Evolutionary conservation across 2,888 invertebrate genomes (phyloP).

Genomic region (Zeuzera pyrina): DNA sequence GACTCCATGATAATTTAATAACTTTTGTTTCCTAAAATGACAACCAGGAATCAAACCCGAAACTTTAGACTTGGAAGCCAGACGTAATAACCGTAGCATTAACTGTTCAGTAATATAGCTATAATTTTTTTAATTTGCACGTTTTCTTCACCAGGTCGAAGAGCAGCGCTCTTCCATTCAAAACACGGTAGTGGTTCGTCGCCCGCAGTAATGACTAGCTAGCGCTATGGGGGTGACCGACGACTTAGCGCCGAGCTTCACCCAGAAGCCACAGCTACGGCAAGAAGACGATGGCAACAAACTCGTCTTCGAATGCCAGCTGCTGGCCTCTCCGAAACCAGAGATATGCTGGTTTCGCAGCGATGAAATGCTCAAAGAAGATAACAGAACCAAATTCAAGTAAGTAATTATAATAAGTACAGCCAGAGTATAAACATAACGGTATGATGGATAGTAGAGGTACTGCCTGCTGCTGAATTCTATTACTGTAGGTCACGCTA

Average conservation of each 20-base stretch:
- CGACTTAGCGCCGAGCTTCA: constrained; percentile 98
- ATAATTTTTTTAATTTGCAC: neutral
- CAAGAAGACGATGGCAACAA: constrained; percentile 98
- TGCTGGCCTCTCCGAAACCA: constrained; percentile 89
- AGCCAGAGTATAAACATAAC: too few relatives aligned
- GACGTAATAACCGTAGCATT: too few relatives aligned
- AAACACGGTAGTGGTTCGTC: constrained; percentile 18
- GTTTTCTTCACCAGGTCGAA: constrained; percentile 27
- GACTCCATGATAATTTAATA: too few relatives aligned
- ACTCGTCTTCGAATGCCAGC: constrained; percentile 94
- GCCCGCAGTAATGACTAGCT: constrained; percentile 58
- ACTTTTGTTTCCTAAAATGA: too few relatives aligned
- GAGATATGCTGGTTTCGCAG: constrained; percentile 94
- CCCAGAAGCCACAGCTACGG: constrained; percentile 96
- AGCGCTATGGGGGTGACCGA: constrained; percentile 87
- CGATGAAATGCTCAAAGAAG: constrained; percentile 87
- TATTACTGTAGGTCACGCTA: too few relatives aligned
- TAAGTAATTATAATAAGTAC: constrained; percentile 45
- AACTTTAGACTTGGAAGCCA: too few relatives aligned
- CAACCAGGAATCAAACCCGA: too few relatives aligned
- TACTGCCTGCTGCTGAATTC: too few relatives aligned
- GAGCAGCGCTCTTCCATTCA: constrained; percentile 21
- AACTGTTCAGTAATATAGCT: too few relatives aligned
- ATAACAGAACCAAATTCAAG: constrained; percentile 88
- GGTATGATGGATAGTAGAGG: too few relatives aligned